These are phyloP conservation scores for Thalassoma bifasciatum DNA, from an alignment of 2,113 vertebrate genomes.

Conservation along the genomic window DNA sequence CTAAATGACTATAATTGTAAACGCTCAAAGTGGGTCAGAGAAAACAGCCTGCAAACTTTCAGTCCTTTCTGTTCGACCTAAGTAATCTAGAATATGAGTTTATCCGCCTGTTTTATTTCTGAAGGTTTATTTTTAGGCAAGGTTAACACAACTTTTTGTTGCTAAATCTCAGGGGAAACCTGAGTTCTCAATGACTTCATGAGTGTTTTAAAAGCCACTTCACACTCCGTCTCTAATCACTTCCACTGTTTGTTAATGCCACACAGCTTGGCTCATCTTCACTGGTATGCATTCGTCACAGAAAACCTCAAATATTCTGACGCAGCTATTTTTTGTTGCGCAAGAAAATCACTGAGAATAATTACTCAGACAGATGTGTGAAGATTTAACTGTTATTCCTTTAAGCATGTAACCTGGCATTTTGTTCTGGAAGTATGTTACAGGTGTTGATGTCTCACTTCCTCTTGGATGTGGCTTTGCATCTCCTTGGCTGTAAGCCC, in stretches of 20 bases:
- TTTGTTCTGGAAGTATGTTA: background rate
- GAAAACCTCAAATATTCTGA: too few species aligned
- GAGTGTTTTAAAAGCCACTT: conserved; percentile 2
- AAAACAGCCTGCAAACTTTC: background rate
- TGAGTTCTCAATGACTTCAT: background rate
- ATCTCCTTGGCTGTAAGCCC: background rate
- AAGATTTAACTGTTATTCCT: too few species aligned
- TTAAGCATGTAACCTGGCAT: too few species aligned
- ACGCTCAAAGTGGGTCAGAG: background rate
- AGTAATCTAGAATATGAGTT: background rate
- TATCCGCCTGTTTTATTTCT: background rate
- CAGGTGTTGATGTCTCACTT: background rate
- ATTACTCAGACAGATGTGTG: too few species aligned
- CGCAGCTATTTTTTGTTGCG: too few species aligned
- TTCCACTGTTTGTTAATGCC: background rate
- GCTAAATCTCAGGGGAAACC: too few species aligned
- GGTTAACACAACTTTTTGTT: too few species aligned
- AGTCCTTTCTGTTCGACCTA: background rate
- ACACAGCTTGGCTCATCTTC: too few species aligned
- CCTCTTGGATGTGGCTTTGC: background rate
- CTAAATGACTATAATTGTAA: conserved; percentile 33
- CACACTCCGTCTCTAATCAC: background rate
- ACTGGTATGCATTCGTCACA: too few species aligned
- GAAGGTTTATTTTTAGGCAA: too few species aligned
- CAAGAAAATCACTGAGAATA: too few species aligned